Conservation (phyloP, 2,113 vertebrate genomes). For the Ageneiosus marmoratus region DNA sequence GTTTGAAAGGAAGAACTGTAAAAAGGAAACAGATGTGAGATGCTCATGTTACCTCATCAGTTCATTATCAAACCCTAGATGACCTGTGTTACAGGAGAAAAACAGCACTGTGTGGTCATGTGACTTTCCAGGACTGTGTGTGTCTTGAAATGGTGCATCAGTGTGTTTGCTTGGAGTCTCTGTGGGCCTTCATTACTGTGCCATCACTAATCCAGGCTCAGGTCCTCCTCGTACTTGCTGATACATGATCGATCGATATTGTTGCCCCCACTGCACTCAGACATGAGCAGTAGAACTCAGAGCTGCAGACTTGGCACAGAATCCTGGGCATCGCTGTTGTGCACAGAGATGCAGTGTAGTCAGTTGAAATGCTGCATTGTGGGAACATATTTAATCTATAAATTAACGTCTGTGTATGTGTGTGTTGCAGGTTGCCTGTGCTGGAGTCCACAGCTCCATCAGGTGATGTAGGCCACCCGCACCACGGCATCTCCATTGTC, state of each 20-base stretch:
- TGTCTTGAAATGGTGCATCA: not conserved
- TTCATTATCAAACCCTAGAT: not conserved
- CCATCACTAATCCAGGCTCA: conserved; percentile 27
- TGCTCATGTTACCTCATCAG: not conserved
- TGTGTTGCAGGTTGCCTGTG: conserved; percentile 82
- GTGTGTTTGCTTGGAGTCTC: conserved; percentile 4
- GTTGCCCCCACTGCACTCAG: conserved; percentile 32
- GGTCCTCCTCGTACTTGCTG: conserved; percentile 39
- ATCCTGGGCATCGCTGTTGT: not conserved
- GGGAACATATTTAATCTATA: not conserved
- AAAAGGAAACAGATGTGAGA: not conserved
- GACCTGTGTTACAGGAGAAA: not conserved
- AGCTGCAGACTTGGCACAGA: conserved; percentile 2
- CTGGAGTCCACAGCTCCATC: conserved; percentile 88
- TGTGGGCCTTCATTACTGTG: conserved; percentile 27
- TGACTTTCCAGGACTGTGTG: not conserved
- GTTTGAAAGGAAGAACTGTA: not conserved
- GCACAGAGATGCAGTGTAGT: not conserved
- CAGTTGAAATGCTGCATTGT: not conserved
- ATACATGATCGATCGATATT: conserved; percentile 49
- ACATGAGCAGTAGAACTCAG: conserved; percentile 15
- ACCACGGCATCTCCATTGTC: conserved; percentile 94
- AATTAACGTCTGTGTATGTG: no score
- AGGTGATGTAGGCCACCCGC: conserved; percentile 86
- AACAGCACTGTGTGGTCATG: not conserved